Conservation (phyloP, 2,797 vertebrate genomes). For the Peromyscus nudipes region DNA sequence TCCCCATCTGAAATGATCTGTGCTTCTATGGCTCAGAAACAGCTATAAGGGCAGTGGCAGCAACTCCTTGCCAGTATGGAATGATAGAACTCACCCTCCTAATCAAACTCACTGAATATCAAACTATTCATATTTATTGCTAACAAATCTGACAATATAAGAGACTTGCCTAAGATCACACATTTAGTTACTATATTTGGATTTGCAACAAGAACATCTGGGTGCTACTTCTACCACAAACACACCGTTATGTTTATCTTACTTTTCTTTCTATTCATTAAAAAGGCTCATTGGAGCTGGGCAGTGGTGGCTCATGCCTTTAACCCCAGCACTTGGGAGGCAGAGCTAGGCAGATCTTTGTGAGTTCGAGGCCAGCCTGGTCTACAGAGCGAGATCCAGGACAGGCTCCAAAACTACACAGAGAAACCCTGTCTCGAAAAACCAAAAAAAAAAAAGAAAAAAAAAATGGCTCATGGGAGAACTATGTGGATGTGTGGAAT, state of each 20-base stretch:
- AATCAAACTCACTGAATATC: not conserved
- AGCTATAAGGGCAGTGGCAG: fast-evolving
- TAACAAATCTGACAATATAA: not conserved
- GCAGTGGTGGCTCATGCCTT: too few relatives aligned
- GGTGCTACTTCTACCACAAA: not conserved
- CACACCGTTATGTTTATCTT: not conserved
- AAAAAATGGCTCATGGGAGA: not conserved
- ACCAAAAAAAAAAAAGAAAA: too few relatives aligned
- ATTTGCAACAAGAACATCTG: constrained; percentile 12
- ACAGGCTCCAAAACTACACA: too few relatives aligned
- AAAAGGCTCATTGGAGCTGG: not conserved
- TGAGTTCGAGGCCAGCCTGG: too few relatives aligned
- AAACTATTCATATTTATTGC: not conserved
- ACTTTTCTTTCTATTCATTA: constrained; percentile 19
- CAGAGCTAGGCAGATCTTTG: too few relatives aligned
- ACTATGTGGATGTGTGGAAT: not conserved
- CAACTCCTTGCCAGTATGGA: not conserved
- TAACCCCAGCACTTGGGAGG: too few relatives aligned
- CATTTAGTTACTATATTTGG: not conserved
- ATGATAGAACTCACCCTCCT: not conserved
- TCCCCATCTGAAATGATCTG: not conserved
- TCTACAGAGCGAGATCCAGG: too few relatives aligned
- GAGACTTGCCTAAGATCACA: not conserved
- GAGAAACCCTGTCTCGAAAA: too few relatives aligned
- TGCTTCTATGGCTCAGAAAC: not conserved